These are phyloP conservation scores for Galerucella pusilla DNA, from an alignment of 2,888 invertebrate genomes.

Conservation along the genomic window DNA sequence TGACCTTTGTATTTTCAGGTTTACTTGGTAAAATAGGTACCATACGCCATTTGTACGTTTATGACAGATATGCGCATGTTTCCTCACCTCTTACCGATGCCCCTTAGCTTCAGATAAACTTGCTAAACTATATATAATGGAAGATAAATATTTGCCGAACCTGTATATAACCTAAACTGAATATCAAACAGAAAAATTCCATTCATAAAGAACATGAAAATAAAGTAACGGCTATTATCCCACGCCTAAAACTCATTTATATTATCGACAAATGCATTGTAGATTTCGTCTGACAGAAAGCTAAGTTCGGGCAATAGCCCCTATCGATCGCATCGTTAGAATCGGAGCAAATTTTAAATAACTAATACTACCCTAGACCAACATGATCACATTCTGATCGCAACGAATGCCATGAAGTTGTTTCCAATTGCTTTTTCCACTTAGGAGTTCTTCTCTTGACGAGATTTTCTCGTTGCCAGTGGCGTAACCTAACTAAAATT, in stretches of 20 bases:
- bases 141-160: too few species aligned
- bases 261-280: not conserved
- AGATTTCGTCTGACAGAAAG: not conserved
- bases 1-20: too few species aligned
- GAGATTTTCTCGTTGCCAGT: not conserved
- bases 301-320: not conserved
- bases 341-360: conserved; percentile 16
- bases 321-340: conserved; percentile 4
- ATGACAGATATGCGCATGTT: too few species aligned
- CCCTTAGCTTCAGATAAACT: too few species aligned
- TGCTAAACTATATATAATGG: too few species aligned
- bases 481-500: not conserved
- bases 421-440: conserved; percentile 17
- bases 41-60: too few species aligned
- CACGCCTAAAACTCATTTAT: not conserved
- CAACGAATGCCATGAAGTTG: conserved; percentile 13
- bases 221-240: not conserved
- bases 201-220: not conserved
- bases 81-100: too few species aligned
- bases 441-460: not conserved
- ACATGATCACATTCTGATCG: conserved; percentile 7
- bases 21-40: too few species aligned
- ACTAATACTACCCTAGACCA: not conserved
- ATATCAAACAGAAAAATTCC: not conserved
- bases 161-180: too few species aligned